Evolutionary conservation across 2,888 invertebrate genomes (phyloP).

Genomic region (Trichacis sp.): DNA sequence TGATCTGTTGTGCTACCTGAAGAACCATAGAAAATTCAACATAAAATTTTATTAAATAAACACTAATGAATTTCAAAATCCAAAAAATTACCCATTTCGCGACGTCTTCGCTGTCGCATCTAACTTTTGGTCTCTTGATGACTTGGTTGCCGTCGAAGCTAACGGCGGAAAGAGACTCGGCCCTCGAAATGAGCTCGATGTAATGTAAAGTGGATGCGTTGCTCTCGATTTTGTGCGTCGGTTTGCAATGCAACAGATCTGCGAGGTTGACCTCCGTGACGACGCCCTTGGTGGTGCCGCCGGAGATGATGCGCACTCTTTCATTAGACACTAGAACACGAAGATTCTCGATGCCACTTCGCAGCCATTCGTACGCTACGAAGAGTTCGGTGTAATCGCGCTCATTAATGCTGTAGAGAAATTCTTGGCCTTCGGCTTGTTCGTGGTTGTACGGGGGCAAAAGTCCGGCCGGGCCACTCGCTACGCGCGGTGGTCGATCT

Average conservation of each 20-base stretch:
- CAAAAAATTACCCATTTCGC: conserved; percentile 73
- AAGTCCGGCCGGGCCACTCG: conserved; percentile 84
- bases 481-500: conserved; percentile 80
- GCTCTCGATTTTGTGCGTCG: conserved; percentile 71
- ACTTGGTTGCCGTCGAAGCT: conserved; percentile 71
- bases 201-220: conserved; percentile 72
- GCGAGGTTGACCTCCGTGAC: conserved; percentile 64
- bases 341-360: conserved; percentile 83
- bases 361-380: conserved; percentile 84
- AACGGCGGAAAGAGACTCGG: conserved; percentile 60
- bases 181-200: conserved; percentile 77
- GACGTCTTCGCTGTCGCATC: conserved; percentile 80
- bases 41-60: no score
- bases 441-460: conserved; percentile 84
- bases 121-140: conserved; percentile 80
- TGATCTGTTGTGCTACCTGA: conserved; percentile 84
- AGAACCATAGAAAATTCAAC: no score
- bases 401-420: conserved; percentile 80
- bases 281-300: conserved; percentile 66
- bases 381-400: conserved; percentile 82
- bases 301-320: conserved; percentile 74
- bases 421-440: conserved; percentile 85
- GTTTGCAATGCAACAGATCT: conserved; percentile 77
- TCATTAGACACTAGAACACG: conserved; percentile 83
- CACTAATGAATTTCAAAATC: no score